Evolutionary conservation across 2,888 invertebrate genomes (phyloP).

Genomic region (Blastobasis adustella): DNA sequence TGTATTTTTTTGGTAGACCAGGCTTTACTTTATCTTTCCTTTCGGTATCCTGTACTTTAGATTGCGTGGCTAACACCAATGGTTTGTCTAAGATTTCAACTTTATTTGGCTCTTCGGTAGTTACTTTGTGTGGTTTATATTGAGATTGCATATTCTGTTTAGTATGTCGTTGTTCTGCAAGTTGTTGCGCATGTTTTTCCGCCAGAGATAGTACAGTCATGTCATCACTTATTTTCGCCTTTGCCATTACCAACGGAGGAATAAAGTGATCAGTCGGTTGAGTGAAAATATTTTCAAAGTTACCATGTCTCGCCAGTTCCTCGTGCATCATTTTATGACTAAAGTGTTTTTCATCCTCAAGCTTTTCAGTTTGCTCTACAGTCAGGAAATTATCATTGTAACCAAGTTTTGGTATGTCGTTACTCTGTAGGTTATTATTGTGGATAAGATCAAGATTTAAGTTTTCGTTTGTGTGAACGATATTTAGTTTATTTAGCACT

Average conservation of each 20-base stretch:
- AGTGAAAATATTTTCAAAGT: constrained; percentile 62
- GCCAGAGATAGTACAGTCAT: constrained; percentile 66
- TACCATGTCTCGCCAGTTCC: constrained; percentile 58
- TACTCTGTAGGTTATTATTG: constrained; percentile 51
- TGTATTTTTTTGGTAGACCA: constrained; percentile 52
- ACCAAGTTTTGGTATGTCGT: constrained; percentile 46
- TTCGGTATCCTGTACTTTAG: constrained; percentile 20
- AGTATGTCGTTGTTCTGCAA: constrained; percentile 41
- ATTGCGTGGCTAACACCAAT: constrained; percentile 17
- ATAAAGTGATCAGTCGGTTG: constrained; percentile 69
- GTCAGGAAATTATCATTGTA: constrained; percentile 34
- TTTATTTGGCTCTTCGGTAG: constrained; percentile 20
- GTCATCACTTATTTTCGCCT: constrained; percentile 64
- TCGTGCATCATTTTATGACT: constrained; percentile 62
- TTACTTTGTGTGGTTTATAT: constrained; percentile 21
- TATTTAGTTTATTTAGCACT: constrained; percentile 17
- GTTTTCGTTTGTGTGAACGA: constrained; percentile 31
- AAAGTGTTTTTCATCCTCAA: constrained; percentile 54
- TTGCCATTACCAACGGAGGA: constrained; percentile 69
- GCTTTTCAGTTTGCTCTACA: constrained; percentile 43
- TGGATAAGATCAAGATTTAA: constrained; percentile 30
- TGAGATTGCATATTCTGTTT: constrained; percentile 26
- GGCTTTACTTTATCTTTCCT: constrained; percentile 41
- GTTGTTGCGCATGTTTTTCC: constrained; percentile 64
- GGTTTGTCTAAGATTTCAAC: constrained; percentile 18